phyloP scores from a whole-genome alignment of 2,113 vertebrate genomes.

The Gymnogyps californianus region DNA sequence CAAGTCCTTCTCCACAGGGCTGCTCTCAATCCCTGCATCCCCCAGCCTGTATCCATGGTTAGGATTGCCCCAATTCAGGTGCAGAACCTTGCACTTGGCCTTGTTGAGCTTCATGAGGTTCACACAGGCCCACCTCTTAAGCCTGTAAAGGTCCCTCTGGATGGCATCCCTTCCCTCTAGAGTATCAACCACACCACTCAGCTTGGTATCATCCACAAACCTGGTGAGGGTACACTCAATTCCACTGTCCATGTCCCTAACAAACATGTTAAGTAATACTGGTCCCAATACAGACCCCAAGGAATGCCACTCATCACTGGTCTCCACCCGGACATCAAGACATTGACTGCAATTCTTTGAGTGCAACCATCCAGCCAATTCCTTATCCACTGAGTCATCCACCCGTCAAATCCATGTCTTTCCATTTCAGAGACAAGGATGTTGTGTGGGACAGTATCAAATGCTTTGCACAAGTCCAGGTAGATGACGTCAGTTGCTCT shows the following conservation, averaged over 20 bases:
- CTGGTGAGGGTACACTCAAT: not conserved
- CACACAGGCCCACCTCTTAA: not conserved
- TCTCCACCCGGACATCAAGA: not conserved
- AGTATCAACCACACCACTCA: not conserved
- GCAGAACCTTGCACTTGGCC: no score
- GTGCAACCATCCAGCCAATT: not conserved
- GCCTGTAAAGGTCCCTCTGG: not conserved
- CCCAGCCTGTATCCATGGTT: no score
- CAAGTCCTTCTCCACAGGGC: no score
- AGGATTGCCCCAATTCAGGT: no score
- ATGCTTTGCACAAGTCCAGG: not conserved
- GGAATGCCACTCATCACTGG: not conserved
- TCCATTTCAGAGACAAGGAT: not conserved
- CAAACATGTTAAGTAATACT: not conserved
- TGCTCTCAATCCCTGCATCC: no score
- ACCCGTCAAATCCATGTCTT: not conserved
- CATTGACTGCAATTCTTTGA: not conserved
- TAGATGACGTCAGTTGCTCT: not conserved
- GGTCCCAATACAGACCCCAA: not conserved
- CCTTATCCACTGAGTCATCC: not conserved
- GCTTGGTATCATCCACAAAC: not conserved
- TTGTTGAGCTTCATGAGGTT: no score
- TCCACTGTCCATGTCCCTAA: not conserved
- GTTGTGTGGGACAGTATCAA: not conserved
- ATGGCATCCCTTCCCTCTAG: not conserved